These are phyloP conservation scores for Umimayanthus kanabou DNA, from an alignment of 92 coral and sea anemone species.

Conservation along the genomic window DNA sequence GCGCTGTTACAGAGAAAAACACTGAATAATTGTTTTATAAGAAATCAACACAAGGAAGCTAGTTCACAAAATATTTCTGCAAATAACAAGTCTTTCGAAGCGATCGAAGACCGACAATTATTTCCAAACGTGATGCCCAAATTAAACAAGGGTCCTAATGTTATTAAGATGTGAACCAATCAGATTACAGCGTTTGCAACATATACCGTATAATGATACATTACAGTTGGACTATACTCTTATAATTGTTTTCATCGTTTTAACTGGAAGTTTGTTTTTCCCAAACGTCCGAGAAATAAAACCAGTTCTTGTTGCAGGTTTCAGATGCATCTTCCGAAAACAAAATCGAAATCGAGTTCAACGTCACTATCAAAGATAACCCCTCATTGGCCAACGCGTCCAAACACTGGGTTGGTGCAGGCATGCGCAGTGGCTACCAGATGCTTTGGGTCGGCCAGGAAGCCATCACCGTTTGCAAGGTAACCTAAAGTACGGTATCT, in stretches of 20 bases:
- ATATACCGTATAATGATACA: no score
- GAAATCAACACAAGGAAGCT: background rate
- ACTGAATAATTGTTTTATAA: background rate
- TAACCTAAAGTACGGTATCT: conserved; percentile 2
- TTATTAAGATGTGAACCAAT: no score
- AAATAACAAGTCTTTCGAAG: no score
- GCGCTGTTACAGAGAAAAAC: no score
- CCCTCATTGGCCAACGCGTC: conserved; percentile 75
- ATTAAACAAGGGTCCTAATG: no score
- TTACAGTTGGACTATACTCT: background rate
- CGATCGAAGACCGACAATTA: no score
- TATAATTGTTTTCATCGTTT: no score
- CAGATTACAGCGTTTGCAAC: no score
- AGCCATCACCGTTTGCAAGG: conserved; percentile 80
- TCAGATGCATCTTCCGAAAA: conserved; percentile 47
- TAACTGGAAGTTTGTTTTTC: background rate
- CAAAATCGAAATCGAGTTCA: conserved; percentile 67
- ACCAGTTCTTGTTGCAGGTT: conserved; percentile 51
- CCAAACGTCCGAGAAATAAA: background rate
- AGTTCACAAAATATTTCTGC: background rate
- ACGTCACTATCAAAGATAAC: conserved; percentile 78
- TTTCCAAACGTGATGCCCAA: no score
- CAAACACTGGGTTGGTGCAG: conserved; percentile 94
- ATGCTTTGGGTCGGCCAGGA: conserved; percentile 98
- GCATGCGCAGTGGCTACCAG: conserved; percentile 90